phyloP scores from a whole-genome alignment of 2,797 vertebrate genomes.

The Coracias cyanogaster region DNA sequence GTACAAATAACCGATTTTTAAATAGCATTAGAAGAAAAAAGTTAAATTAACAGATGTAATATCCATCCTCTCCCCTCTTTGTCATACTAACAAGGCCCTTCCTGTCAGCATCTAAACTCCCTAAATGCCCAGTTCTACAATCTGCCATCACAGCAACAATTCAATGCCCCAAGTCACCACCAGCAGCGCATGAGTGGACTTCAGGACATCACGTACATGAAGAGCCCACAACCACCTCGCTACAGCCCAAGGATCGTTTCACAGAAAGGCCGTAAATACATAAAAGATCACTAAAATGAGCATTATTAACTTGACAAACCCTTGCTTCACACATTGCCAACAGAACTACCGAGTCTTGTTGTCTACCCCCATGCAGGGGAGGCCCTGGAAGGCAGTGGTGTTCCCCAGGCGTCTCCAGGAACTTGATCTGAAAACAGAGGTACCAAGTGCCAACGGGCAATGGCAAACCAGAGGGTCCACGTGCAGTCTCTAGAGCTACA shows the following conservation, averaged over 20 bases:
- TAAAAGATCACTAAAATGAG: neutral
- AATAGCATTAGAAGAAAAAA: neutral
- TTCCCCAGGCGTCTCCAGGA: neutral
- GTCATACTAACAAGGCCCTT: neutral
- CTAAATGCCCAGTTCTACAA: neutral
- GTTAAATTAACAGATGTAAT: neutral
- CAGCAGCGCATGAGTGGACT: neutral
- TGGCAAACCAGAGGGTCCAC: neutral
- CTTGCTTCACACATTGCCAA: neutral
- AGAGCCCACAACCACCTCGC: neutral
- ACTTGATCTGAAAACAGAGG: neutral
- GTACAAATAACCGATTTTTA: neutral
- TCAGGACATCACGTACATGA: fast-evolving
- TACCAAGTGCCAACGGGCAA: neutral
- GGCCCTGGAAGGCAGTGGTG: neutral
- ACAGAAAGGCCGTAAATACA: neutral
- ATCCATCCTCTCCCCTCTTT: neutral
- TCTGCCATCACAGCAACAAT: neutral
- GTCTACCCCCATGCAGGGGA: neutral
- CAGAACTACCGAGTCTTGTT: fast-evolving
- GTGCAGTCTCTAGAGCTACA: neutral
- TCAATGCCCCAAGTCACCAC: neutral
- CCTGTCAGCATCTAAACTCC: neutral
- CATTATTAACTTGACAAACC: neutral
- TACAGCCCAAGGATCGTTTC: neutral